These are phyloP conservation scores for Myiozetetes cayanensis DNA, from an alignment of 2,113 vertebrate genomes.

Conservation along the genomic window DNA sequence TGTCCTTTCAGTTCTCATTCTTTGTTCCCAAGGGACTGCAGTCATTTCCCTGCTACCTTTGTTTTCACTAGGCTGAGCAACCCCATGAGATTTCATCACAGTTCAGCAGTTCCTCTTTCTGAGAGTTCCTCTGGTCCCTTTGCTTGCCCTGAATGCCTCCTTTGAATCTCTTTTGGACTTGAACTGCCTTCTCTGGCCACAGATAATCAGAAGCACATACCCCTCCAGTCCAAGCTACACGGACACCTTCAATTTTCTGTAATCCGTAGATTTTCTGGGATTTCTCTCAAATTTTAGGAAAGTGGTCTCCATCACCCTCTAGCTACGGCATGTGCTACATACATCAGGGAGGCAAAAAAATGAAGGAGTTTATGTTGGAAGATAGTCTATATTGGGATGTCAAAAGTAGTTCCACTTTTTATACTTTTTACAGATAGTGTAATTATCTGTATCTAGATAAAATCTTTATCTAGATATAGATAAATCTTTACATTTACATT, in stretches of 20 bases:
- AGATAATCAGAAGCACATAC: neutral
- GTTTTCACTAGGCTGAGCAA: neutral
- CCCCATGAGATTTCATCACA: neutral
- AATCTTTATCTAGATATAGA: neutral
- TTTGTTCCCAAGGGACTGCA: neutral
- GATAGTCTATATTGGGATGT: neutral
- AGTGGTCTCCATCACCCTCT: neutral
- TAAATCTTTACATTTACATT: too few relatives aligned
- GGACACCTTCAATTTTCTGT: neutral
- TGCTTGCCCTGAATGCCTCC: neutral
- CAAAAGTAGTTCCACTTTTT: neutral
- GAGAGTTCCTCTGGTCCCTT: neutral
- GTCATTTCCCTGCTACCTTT: neutral
- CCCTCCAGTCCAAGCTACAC: neutral
- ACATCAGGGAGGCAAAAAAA: accelerated
- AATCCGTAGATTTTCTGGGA: accelerated
- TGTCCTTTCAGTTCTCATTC: neutral
- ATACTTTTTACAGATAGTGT: neutral
- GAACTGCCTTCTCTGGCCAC: neutral
- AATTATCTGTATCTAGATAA: neutral
- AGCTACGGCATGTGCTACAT: neutral
- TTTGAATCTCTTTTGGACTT: neutral
- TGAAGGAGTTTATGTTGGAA: neutral
- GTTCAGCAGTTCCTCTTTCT: neutral
- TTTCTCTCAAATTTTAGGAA: neutral